A percentile compares a stretch with the other conserved stretches of the same genome.
These are phyloP conservation scores for Agonopterix heracliana DNA, from an alignment of 2,888 invertebrate genomes.

Conservation along the genomic window DNA sequence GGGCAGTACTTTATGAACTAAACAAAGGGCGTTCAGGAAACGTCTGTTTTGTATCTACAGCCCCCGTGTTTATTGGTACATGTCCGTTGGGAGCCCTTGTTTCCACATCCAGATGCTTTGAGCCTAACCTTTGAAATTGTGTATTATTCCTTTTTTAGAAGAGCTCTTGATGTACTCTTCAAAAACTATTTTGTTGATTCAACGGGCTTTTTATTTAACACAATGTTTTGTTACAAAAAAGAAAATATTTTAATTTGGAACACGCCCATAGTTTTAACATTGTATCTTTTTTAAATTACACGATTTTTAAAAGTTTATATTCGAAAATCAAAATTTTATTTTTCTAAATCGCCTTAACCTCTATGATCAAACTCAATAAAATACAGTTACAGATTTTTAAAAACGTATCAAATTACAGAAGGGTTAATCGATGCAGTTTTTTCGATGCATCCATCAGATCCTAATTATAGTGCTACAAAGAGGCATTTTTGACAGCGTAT, in stretches of 20 bases:
- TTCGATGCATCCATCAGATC: slow-evolving; percentile 23
- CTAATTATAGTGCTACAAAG: slow-evolving; percentile 31
- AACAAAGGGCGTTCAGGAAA: slow-evolving; percentile 52
- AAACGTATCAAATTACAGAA: slow-evolving; percentile 10
- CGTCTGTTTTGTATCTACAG: slow-evolving; percentile 65
- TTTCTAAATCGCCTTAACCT: not conserved
- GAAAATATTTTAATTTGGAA: too few species aligned
- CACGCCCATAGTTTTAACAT: too few species aligned
- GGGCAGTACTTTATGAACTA: slow-evolving; percentile 45
- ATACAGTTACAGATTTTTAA: not conserved
- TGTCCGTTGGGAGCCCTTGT: slow-evolving; percentile 47
- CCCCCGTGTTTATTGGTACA: slow-evolving; percentile 59
- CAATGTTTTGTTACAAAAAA: too few species aligned
- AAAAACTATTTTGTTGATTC: not conserved
- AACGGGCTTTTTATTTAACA: too few species aligned
- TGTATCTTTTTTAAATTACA: too few species aligned
- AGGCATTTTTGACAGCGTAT: slow-evolving; percentile 32
- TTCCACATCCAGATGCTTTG: slow-evolving; percentile 21
- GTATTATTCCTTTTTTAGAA: slow-evolving; percentile 12
- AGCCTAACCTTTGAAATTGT: slow-evolving; percentile 37
- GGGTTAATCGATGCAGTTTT: slow-evolving; percentile 16
- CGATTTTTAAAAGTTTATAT: too few species aligned
- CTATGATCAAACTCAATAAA: slow-evolving; percentile 14
- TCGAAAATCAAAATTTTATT: too few species aligned
- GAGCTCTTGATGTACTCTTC: slow-evolving; percentile 19